Base-by-base conservation (phyloP, 2,797 vertebrate species). In the Notolepis coatsorum region DNA sequence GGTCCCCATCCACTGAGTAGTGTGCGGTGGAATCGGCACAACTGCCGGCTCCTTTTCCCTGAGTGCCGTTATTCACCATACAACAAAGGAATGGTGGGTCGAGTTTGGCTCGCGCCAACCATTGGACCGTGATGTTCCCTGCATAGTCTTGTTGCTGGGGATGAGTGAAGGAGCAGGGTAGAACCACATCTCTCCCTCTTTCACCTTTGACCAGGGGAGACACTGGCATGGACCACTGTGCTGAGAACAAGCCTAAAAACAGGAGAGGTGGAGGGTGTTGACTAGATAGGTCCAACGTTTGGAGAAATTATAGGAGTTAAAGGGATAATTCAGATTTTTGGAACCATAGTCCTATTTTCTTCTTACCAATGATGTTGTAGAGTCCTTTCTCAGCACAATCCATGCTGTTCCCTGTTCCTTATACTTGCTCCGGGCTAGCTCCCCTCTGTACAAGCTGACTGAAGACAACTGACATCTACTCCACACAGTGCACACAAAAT, bases 161-260 rank as follows among this genome's bases (percentile, higher is more conserved):
- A 37, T 73, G 75, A 6, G 53, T 66, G 53, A 78, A 73, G 28
- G n/a, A 0, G 25, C 70, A 73, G 28, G 66, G 70, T 1, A 73
- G 53, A 20, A 63, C 27, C 23, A 59, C 58, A 17, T 20, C 20
- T 28, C 25, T 17, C 30, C 43, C 48, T 13, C 43, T 24, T 1
- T 21, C 37, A 21, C 66, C 39, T 7, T 61, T 67, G 23, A 73
- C 54, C 54, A 41, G n/a, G 33, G 21, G 7, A 4, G 24, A 18
- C 12, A 38, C 23, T 3, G 2, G 3, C 39, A 73, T 68, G 7
- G 9, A 4, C 75, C 70, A 77, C 0, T 5, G 0, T 24, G 17
- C 25, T 37, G 37, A 27, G 4, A 30, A n/a, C 12, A 48, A 12
- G 10, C 37, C 71, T 68, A 46, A 0, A 5, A n/a, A n/a, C n/a